A percentile compares a stretch with the other conserved stretches of the same genome.
Evolutionary conservation across 2,888 invertebrate species (phyloP).

Genomic region (Rhamphomyia laevipes): DNA sequence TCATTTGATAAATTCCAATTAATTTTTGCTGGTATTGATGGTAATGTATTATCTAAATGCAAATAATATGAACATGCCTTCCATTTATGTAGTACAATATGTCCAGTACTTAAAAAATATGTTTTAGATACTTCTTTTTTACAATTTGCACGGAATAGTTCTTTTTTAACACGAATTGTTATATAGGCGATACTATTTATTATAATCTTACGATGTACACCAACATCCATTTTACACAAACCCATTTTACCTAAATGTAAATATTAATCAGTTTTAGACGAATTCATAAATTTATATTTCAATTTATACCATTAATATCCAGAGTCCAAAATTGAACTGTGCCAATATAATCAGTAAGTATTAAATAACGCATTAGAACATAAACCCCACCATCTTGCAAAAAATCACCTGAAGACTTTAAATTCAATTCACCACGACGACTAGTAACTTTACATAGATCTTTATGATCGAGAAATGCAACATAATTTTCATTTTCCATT

Average conservation of each 20-base stretch:
- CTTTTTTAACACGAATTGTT: slow-evolving; percentile 7
- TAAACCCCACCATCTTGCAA: slow-evolving; percentile 29
- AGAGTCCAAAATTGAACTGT: slow-evolving; percentile 25
- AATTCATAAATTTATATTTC: too few relatives aligned
- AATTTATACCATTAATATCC: slow-evolving; percentile 22
- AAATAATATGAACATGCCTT: slow-evolving; percentile 6
- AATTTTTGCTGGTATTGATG: neutral
- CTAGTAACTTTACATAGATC: neutral
- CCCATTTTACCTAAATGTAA: slow-evolving; percentile 10
- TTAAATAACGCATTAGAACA: slow-evolving; percentile 27
- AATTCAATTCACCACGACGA: neutral
- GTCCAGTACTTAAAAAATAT: slow-evolving; percentile 9
- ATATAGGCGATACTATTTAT: slow-evolving; percentile 4
- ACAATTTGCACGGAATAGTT: neutral
- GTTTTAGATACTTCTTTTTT: slow-evolving; percentile 8
- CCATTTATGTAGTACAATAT: slow-evolving; percentile 11
- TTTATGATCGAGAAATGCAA: neutral
- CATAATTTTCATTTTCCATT: too few relatives aligned
- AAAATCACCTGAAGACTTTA: slow-evolving; percentile 18
- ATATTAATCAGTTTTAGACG: too few relatives aligned
- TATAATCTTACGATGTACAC: slow-evolving; percentile 5
- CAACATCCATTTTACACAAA: slow-evolving; percentile 5
- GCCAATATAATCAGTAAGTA: slow-evolving; percentile 25
- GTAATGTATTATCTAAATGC: slow-evolving; percentile 3
- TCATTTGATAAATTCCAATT: neutral